Evolutionary conservation across 2,888 invertebrate genomes (phyloP), one percentile per base, ranked within the genome.

Genomic region (Micoletzkya japonica): DNA sequence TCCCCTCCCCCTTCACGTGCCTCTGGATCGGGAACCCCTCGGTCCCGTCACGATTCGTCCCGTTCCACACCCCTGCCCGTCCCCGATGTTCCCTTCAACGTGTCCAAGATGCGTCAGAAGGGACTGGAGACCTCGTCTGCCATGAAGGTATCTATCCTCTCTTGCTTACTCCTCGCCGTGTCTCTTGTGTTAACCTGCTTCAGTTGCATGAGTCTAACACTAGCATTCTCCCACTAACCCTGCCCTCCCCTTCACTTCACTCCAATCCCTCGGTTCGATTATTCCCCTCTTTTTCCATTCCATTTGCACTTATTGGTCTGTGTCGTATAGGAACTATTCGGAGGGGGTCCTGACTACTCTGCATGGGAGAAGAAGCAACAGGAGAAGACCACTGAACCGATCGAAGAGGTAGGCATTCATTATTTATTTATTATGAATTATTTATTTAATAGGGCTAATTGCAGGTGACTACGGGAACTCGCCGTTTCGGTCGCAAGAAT

Each of bases 101-200:
- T 36, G 26, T 4, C 49, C 20, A 7, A n/a, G 6, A 37, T 44
- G 30, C 36, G 68, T 32, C 56, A 78, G 68, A 77, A 77, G 59
- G 77, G 77, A 32, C 70, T 79, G 26, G 79, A 79, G 58, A 78
- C 76, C 34, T 77, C 77, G 30, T 72, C 75, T 2, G 79, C 71
- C 2, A 79, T 79, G 79, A 72, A 74, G 74, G 79, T 74, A n/a
- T 14, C 58, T 60, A 44, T 50, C 30, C 26, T 59, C 17, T 59
- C 39, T 26, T 59, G 4, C 28, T 39, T 39, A 17, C 39, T 17
- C 10, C 7, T 39, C 26, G 32, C n/a, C 17, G 24, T 39, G 6
- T 59, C 37, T 37, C 24, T 59, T 59, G 26, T 59, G 10, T 10
- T 2, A 39, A 39, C 44, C 26, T 50, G 44, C 44, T 63, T 63